Evolutionary conservation across 1,140 invertebrate genomes (phyloP), one percentile per base, ranked within the genome.

Genomic region (Tyrophagus putrescentiae): DNA sequence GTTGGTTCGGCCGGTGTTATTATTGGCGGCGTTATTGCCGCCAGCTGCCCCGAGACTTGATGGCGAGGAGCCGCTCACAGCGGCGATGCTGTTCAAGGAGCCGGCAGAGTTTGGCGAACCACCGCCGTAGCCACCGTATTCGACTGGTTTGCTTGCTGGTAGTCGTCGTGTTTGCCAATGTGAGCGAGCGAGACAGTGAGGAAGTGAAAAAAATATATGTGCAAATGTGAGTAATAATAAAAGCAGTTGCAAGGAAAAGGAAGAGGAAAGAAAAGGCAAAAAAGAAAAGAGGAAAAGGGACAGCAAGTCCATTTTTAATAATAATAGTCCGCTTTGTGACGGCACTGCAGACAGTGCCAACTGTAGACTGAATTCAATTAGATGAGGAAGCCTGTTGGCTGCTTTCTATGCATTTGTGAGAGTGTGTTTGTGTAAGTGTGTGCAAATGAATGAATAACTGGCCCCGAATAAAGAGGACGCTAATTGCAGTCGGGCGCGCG

Each of bases 1-100:
- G 74, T 98, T 98, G 3, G 93, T 98, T 29, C 94, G 78, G 25
- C 89, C 89, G 4, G 87, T 72, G 58, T 70, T 71, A 57, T 69
- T 70, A 33, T 65, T 64, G 21, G 66, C 65, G 16, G 44, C 32
- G 29, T 57, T 16, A 7, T 6, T 6, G 39, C 5, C 7, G 7
- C 48, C 44, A 57, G 18, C 28, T n/a, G 1, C n/a, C 6, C 28
- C 11, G 23, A 29, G 25, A 28, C 21, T 32, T 7, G 18, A 23
- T 18, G 3, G 16, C 28, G 18, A 13, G 25, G 3, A 2, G 25
- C 25, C 4, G 27, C 25, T 27, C 1, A 34, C 9, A n/a, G 52
- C 18, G 11, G 13, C 39, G 3, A 27, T n/a, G 9, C 31, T 27
- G 25, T 54, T 13, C 52, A 54, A 11, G n/a, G 52, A 54, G 25